A percentile compares a stretch with the other conserved stretches of the same genome.
These are phyloP conservation scores for Drosophila parabipectinata DNA, from an alignment of 1,140 invertebrate species.

Conservation along the genomic window DNA sequence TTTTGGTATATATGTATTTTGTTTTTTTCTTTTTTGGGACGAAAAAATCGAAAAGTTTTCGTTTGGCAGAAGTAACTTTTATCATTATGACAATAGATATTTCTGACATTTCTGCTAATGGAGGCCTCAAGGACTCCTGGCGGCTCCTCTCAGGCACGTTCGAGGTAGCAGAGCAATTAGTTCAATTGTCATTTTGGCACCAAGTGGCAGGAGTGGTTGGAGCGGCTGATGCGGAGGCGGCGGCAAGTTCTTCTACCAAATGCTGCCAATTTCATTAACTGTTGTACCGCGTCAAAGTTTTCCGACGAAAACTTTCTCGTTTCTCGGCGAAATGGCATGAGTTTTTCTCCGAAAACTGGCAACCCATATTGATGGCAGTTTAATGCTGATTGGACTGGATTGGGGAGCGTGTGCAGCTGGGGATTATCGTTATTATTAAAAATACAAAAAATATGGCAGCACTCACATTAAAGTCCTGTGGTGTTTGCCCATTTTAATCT, in stretches of 20 bases:
- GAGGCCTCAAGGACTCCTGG: slow-evolving; percentile 23
- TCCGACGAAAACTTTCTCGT: slow-evolving; percentile 45
- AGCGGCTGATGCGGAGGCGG: neutral
- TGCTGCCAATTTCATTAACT: slow-evolving; percentile 73
- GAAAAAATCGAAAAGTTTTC: slow-evolving; percentile 58
- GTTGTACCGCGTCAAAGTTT: slow-evolving; percentile 54
- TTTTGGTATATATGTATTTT: slow-evolving; percentile 31
- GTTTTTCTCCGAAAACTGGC: slow-evolving; percentile 18
- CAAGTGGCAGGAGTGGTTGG: slow-evolving; percentile 4
- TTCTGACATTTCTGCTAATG: slow-evolving; percentile 40
- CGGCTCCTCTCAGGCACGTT: slow-evolving; percentile 41
- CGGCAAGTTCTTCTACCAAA: slow-evolving; percentile 27
- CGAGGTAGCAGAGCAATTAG: slow-evolving; percentile 71
- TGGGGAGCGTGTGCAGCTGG: slow-evolving; percentile 17
- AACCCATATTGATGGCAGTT: slow-evolving; percentile 60
- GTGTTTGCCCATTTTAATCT: slow-evolving; percentile 51
- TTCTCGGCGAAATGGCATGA: slow-evolving; percentile 33
- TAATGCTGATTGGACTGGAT: slow-evolving; percentile 53
- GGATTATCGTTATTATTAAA: slow-evolving; percentile 18
- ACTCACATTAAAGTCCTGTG: slow-evolving; percentile 20
- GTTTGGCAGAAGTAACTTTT: slow-evolving; percentile 43
- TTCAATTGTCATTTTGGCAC: slow-evolving; percentile 76
- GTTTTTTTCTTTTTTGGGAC: neutral
- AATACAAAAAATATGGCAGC: slow-evolving; percentile 16
- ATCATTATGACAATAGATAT: slow-evolving; percentile 56